Evolutionary conservation across 1,140 invertebrate genomes (phyloP), one percentile per base, ranked within the genome.

Genomic region (Charaxes varanes): DNA sequence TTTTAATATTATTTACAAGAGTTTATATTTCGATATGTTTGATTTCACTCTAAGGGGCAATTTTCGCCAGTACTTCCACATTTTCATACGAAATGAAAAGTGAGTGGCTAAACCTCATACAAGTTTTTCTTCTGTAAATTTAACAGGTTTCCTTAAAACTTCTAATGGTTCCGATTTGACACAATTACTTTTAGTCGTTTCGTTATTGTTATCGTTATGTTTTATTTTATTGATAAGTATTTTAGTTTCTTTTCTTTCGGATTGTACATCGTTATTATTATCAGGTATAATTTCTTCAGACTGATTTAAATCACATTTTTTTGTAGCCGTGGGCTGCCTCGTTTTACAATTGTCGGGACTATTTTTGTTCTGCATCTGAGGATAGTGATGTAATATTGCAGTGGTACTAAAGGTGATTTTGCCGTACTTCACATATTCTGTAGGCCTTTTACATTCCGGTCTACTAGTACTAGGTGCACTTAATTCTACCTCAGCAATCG

Each of bases 371-470:
- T 71, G 56, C 41, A 71, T 67, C 50, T 83, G 79, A 11, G 79
- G 79, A 40, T 83, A 83, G 30, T 83, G 79, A 56, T 83, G 76
- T 40, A 83, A 47, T 53, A 83, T 78, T 19, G 79, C 79, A 6
- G 73, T 83, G 2, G 79, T 83, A 30, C 76, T 78, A 37, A 80
- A 79, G 23, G 79, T 83, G 42, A 83, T 83, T 62, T 77, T 83
- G 19, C 64, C 70, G 27, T 79, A 79, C 24, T 79, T 83, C 8
- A 83, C 58, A 37, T 62, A 66, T 26, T 80, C 79, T 33, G 54
- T 60, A 19, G 61, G 68, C 34, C 52, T 56, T 33, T 68, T 70
- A 12, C 36, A 42, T 13, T 67, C 59, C 15, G 31, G 32, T 40
- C 63, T 74, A 56, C 76, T 79, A 33, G 73, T 74, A 54, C 66